These are phyloP conservation scores for Drosophila nigritarsus DNA, from an alignment of 2,888 invertebrate species.

Conservation along the genomic window DNA sequence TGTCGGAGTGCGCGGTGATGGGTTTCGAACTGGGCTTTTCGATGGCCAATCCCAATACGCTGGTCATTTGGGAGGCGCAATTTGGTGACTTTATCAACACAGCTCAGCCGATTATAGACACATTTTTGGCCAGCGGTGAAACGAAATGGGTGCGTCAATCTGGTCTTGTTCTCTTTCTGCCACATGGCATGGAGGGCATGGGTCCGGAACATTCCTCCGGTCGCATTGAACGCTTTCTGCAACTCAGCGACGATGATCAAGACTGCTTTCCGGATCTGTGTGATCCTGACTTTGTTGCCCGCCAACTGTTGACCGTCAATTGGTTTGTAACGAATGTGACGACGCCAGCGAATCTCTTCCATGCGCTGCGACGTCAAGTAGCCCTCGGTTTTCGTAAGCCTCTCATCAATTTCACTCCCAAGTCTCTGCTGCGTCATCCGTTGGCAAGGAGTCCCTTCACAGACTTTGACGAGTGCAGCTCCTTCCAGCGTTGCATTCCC, in stretches of 20 bases:
- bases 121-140: slow-evolving; percentile 95
- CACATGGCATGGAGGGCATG: slow-evolving; percentile 99
- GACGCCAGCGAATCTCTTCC: slow-evolving; percentile 98
- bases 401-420: slow-evolving; percentile 97
- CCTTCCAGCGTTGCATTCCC: slow-evolving; percentile 89
- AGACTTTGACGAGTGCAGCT: slow-evolving; percentile 93
- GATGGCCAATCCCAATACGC: slow-evolving; percentile 97
- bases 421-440: slow-evolving; percentile 97
- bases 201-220: slow-evolving; percentile 91
- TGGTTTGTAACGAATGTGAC: slow-evolving; percentile 98
- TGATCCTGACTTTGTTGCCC: slow-evolving; percentile 92
- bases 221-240: slow-evolving; percentile 91
- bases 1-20: slow-evolving; percentile 94
- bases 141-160: slow-evolving; percentile 99
- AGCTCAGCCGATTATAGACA: slow-evolving; percentile 98
- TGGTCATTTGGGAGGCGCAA: slow-evolving; percentile 99
- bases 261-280: slow-evolving; percentile 96
- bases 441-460: slow-evolving; percentile 97
- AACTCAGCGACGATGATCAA: slow-evolving; percentile 97
- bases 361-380: slow-evolving; percentile 97
- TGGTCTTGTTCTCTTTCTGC: slow-evolving; percentile 95
- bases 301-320: slow-evolving; percentile 97
- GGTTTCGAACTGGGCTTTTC: slow-evolving; percentile 99
- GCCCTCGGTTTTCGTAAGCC: slow-evolving; percentile 98
- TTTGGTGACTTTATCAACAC: slow-evolving; percentile 99